These are phyloP conservation scores for Perizoma flavofasciatum DNA, from an alignment of 2,888 invertebrate species.

Conservation along the genomic window DNA sequence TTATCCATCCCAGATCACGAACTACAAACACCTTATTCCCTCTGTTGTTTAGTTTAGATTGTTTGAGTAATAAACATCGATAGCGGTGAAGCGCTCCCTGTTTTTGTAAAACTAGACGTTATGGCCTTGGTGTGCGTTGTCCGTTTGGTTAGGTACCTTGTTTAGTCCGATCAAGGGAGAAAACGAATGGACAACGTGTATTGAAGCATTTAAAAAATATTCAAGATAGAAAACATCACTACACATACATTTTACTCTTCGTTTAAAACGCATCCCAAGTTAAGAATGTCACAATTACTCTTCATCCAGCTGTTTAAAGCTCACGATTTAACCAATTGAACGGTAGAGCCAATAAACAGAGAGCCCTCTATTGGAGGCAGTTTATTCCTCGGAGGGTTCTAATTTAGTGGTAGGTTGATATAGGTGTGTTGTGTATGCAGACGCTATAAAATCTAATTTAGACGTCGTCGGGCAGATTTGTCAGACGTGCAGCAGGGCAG, in stretches of 20 bases:
- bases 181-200: no score
- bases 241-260: slow-evolving; percentile 1
- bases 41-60: no score
- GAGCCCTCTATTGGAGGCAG: slow-evolving; percentile 44
- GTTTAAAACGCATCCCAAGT: slow-evolving; percentile 48
- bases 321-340: slow-evolving; percentile 69
- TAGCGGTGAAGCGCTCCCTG: no score
- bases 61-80: no score
- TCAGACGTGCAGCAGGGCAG: slow-evolving; percentile 60
- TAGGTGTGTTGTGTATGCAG: slow-evolving; percentile 64
- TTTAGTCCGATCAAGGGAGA: no score
- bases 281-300: slow-evolving; percentile 67
- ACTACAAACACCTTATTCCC: no score
- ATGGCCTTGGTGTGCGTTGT: no score
- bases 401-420: slow-evolving; percentile 54
- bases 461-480: slow-evolving; percentile 79
- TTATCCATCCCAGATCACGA: no score
- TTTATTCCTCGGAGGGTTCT: slow-evolving; percentile 38
- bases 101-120: no score
- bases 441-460: slow-evolving; percentile 84
- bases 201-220: no score
- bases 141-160: no score
- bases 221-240: background rate
- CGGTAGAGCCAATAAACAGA: slow-evolving; percentile 50
- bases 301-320: slow-evolving; percentile 67